phyloP scores from a whole-genome alignment of 2,888 invertebrate species.

The Orchesella flavescens region DNA sequence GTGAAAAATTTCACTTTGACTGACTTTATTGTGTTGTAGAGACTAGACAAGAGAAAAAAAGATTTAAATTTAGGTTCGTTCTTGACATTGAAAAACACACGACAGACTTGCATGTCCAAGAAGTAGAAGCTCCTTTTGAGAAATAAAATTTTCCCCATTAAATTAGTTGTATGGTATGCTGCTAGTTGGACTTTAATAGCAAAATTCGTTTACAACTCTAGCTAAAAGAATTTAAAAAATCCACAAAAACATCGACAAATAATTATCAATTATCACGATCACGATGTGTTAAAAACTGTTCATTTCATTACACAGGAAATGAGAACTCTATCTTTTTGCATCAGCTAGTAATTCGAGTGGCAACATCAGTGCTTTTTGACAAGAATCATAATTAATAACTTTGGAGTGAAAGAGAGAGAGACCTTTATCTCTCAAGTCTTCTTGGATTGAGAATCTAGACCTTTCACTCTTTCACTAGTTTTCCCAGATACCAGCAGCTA shows the following conservation, averaged over 20 bases:
- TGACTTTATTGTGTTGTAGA: too few species aligned
- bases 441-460: background rate
- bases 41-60: too few species aligned
- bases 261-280: conserved; percentile 30
- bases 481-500: background rate
- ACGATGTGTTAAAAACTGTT: background rate
- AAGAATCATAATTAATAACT: conserved; percentile 63
- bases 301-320: conserved; percentile 16
- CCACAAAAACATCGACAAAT: too few species aligned
- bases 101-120: background rate
- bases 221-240: background rate
- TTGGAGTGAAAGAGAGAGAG: background rate
- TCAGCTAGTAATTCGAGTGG: conserved; percentile 11
- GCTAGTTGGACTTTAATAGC: conserved; percentile 15
- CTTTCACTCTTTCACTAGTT: background rate
- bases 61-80: too few species aligned
- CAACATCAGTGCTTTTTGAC: conserved; percentile 46
- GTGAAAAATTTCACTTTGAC: too few species aligned
- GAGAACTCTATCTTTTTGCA: background rate
- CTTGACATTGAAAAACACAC: background rate
- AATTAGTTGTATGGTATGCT: conserved; percentile 6
- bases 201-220: too few species aligned
- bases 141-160: conserved; percentile 11
- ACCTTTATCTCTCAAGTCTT: background rate
- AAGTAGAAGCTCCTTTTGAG: background rate